Evolutionary conservation across 37 sponge, comb jelly and placozoan genomes (phyloP).

Genomic region (Diacarnus erythraeanus): DNA sequence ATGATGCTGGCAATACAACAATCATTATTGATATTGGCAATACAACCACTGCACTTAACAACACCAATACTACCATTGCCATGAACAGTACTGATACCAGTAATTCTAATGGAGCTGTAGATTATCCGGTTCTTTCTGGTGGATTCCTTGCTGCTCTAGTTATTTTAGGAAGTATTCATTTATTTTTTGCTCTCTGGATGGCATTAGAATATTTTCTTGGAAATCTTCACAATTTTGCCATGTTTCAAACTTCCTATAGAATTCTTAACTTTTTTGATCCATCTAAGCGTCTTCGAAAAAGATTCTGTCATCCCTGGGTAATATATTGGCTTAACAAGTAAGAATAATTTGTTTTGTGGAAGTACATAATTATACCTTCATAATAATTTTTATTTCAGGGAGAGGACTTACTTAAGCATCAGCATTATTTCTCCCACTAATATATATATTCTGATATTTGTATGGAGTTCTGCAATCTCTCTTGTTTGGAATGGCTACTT

Average conservation of each 20-base stretch:
- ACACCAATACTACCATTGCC: too few species aligned
- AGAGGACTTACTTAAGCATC: conserved; percentile 19
- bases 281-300: too few species aligned
- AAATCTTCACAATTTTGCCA: conserved; percentile 51
- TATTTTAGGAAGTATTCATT: conserved; percentile 60
- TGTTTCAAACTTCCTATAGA: conserved; percentile 9
- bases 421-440: conserved; percentile 15
- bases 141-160: too few species aligned
- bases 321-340: background rate
- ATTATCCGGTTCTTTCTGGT: too few species aligned
- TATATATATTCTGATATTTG: conserved; percentile 12
- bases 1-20: too few species aligned
- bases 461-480: background rate
- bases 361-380: too few species aligned
- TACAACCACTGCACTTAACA: too few species aligned
- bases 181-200: conserved; percentile 41
- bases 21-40: too few species aligned
- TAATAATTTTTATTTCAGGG: too few species aligned
- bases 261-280: background rate
- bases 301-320: background rate
- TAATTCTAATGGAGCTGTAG: too few species aligned
- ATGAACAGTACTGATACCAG: too few species aligned
- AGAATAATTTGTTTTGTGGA: too few species aligned
- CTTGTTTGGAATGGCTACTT: background rate
- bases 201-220: conserved; percentile 46